These are phyloP conservation scores for Lypha dubia DNA, from an alignment of 2,888 invertebrate genomes.

Conservation along the genomic window DNA sequence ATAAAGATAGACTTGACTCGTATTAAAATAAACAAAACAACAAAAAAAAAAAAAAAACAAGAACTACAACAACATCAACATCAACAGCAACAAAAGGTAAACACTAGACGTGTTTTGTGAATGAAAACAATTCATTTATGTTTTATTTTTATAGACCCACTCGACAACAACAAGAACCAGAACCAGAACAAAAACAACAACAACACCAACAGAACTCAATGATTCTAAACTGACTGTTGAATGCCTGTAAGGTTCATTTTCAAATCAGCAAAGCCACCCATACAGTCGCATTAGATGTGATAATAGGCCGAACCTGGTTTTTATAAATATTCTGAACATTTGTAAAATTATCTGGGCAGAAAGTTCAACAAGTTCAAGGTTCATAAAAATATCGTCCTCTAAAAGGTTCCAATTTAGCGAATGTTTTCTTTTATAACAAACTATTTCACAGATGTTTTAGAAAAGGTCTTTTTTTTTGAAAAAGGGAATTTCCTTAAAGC, in stretches of 20 bases:
- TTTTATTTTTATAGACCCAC: conserved; percentile 62
- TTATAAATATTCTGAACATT: background rate
- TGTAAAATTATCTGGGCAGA: too few relatives aligned
- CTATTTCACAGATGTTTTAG: too few relatives aligned
- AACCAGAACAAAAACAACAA: too few relatives aligned
- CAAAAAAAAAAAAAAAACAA: conserved; percentile 33
- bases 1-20: conserved; percentile 64
- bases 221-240: conserved; percentile 65
- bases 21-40: conserved; percentile 45
- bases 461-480: too few relatives aligned
- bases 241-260: conserved; percentile 62
- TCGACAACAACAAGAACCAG: conserved; percentile 35
- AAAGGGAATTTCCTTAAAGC: too few relatives aligned
- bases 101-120: conserved; percentile 65
- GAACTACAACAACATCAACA: conserved; percentile 11
- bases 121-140: conserved; percentile 61
- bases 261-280: conserved; percentile 23
- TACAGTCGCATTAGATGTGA: conserved; percentile 16
- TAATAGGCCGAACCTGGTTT: conserved; percentile 22
- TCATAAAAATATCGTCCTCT: too few relatives aligned
- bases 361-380: too few relatives aligned
- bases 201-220: conserved; percentile 26
- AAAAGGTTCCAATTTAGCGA: too few relatives aligned
- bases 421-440: too few relatives aligned
- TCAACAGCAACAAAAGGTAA: conserved; percentile 61